Evolutionary conservation across 2,888 invertebrate genomes (phyloP), one percentile per base, ranked within the genome.

Genomic region (Stratiomys singularior): DNA sequence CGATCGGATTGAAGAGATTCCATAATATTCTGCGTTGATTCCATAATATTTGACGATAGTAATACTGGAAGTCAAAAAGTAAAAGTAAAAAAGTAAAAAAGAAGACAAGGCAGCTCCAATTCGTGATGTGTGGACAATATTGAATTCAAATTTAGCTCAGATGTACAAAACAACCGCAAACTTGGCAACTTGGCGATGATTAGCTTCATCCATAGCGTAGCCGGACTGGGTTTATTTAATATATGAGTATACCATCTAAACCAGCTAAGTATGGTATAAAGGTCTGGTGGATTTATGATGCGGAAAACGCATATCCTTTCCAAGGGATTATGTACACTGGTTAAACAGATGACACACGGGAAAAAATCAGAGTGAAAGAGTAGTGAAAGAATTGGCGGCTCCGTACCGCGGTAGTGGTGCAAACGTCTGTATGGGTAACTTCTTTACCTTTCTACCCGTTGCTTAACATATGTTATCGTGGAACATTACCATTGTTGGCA

Each of bases 151-250:
- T 82, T 80, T 83, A 63, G 27, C 72, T 27, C 80, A 81, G 77
- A 30, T 78, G 28, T 84, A 84, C 79, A 80, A 81, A 47, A 82
- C 83, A 77, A 80, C 81, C 37, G 83, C 80, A 76, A 77, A 81
- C 77, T 58, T 84, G 30, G 84, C 83, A 47, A 80, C 83, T 28
- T n/a, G n/a, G n/a, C n/a, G 83, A 84, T 71, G 83, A 83, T 71
- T 82, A 84, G 77, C 78, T 83, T 15, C 83, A 78, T 80, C 81
- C 83, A 37, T 84, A 80, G 77, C 81, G 83, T 21, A 82, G 82
- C 18, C 78, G 80, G 23, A 83, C 82, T 47, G 76, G 78, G 77
- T 82, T 82, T 60, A 82, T 81, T 3, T 81, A 82, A 74, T 82
- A 82, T 37, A 37, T 9, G 37, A 9, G 9, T 37, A 37, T 37